Evolutionary conservation across 2,113 vertebrate genomes (phyloP).

Genomic region (Chlorodrepanis virens): DNA sequence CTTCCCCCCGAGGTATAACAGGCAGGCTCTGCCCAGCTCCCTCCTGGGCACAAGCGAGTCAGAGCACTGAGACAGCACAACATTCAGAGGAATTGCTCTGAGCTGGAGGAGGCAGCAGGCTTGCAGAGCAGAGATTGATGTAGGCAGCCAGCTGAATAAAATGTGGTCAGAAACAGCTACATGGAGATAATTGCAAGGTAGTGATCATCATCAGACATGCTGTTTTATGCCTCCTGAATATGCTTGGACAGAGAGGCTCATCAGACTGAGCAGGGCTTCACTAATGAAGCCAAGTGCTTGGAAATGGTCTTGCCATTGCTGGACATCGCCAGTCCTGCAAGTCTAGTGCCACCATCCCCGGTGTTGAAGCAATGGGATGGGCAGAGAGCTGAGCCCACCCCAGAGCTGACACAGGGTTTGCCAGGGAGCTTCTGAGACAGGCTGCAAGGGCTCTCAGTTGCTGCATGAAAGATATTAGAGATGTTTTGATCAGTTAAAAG

Average conservation of each 20-base stretch:
- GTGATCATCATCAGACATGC: not conserved
- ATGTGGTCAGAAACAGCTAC: not conserved
- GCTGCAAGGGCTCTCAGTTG: not conserved
- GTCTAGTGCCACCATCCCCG: not conserved
- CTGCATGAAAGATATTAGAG: not conserved
- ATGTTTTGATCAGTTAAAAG: not conserved
- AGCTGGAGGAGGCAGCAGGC: not conserved
- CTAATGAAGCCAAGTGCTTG: not conserved
- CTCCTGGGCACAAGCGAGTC: not conserved
- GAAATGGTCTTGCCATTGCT: not conserved
- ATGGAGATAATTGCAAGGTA: not conserved
- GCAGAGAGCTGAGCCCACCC: not conserved
- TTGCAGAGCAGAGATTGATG: not conserved
- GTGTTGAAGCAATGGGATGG: not conserved
- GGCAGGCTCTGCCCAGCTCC: not conserved
- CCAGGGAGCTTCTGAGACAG: not conserved
- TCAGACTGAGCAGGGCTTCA: not conserved
- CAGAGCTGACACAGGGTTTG: fast-evolving
- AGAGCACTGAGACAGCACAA: not conserved
- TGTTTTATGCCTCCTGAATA: not conserved
- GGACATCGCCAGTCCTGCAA: not conserved
- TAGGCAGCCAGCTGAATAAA: not conserved
- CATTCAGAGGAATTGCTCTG: not conserved
- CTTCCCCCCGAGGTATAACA: not conserved
- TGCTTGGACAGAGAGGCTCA: not conserved